A percentile compares a stretch with the other conserved stretches of the same genome.
These are phyloP conservation scores for Myotis planiceps DNA, from an alignment of 2,797 vertebrate genomes.

Conservation along the genomic window DNA sequence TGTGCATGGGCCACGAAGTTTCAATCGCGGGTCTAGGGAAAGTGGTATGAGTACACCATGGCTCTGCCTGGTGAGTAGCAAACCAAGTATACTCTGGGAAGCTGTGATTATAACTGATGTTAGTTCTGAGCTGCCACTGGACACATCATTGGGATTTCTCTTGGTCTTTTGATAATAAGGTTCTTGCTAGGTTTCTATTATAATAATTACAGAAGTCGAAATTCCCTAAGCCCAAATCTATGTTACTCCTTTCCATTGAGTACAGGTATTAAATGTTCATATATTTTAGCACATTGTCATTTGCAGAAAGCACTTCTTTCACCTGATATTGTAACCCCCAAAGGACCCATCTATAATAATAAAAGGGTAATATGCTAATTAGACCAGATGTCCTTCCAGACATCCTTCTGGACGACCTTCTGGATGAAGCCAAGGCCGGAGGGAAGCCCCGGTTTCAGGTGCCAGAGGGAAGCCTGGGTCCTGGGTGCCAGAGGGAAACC, in stretches of 20 bases:
- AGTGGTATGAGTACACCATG: background rate
- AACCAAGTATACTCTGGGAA: background rate
- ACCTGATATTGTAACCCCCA: background rate
- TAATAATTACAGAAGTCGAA: slow-evolving; percentile 26
- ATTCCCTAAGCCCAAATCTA: background rate
- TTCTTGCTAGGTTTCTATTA: slow-evolving; percentile 19
- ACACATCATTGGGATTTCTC: slow-evolving; percentile 18
- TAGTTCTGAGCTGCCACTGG: background rate
- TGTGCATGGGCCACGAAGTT: no score
- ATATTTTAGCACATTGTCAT: background rate
- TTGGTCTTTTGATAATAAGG: slow-evolving; percentile 9
- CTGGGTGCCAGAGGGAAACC: no score
- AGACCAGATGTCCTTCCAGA: no score
- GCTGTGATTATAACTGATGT: background rate
- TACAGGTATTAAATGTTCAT: background rate
- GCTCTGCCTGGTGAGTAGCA: background rate
- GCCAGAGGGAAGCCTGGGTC: no score
- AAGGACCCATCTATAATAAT: background rate
- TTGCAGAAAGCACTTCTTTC: slow-evolving; percentile 27
- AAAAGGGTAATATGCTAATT: no score
- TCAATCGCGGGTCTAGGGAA: background rate
- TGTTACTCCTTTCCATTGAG: background rate
- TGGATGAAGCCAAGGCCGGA: no score
- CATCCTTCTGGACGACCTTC: no score
- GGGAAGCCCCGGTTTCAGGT: no score